phyloP scores from a whole-genome alignment of 2,888 invertebrate genomes.

The Tenthredo amoena region DNA sequence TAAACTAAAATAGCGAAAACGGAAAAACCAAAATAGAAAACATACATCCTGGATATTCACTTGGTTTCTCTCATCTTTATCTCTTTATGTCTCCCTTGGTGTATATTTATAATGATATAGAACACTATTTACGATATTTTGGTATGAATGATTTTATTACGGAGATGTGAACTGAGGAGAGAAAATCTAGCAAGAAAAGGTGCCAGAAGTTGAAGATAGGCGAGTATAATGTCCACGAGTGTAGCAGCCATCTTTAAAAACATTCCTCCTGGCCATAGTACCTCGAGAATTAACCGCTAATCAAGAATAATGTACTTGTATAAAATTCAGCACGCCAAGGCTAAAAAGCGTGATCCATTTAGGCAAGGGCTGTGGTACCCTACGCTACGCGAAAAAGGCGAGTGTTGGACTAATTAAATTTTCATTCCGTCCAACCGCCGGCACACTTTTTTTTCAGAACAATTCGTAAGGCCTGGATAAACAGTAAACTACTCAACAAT shows the following conservation, averaged over 20 bases:
- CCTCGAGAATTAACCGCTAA: conserved; percentile 38
- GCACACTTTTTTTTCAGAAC: neutral
- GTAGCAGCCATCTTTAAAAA: conserved; percentile 28
- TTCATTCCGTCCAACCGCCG: neutral
- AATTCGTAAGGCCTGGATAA: neutral
- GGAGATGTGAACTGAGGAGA: neutral
- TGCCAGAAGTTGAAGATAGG: neutral
- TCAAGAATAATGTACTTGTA: conserved; percentile 38
- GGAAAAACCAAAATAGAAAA: neutral
- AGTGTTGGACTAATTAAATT: conserved; percentile 37
- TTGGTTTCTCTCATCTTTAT: neutral
- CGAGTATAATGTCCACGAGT: neutral
- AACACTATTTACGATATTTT: neutral
- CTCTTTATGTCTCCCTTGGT: neutral
- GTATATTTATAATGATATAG: neutral
- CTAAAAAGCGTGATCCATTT: conserved; percentile 39
- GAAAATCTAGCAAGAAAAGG: neutral
- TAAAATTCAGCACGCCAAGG: conserved; percentile 29
- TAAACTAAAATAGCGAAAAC: neutral
- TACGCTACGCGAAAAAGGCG: neutral
- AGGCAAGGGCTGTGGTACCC: neutral
- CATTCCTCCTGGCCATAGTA: neutral
- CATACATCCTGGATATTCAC: neutral
- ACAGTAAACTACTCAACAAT: neutral
- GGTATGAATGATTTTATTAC: neutral